Base-by-base conservation (phyloP, 2,113 vertebrate species). In the Sphyrna mokarran region DNA sequence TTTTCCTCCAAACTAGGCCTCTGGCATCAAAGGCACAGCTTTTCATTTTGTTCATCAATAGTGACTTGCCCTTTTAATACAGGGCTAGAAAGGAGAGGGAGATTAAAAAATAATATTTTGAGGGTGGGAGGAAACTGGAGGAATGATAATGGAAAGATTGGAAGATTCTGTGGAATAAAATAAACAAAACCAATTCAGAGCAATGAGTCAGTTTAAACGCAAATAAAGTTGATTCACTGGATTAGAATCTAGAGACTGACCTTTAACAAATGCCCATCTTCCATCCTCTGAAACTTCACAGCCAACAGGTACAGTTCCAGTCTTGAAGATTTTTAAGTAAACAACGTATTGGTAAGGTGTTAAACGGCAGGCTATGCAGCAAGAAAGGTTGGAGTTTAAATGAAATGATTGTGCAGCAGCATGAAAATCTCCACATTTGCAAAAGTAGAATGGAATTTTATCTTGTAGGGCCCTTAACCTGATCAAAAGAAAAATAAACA, bases 271-370 rank as follows among this genome's bases (percentile, higher is more conserved):
- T 0, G 48, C 0, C 97, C 97, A 97, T 0, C 83, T 40, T 0
- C 95, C 96, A 1, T 95, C 0, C 0, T 96, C 90, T 0, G 95
- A 40, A 54, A 97, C 58, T 16, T 96, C 80, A 0, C 96, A 96
- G 1, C 96, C 97, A 4, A 8, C 0, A 0, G 97, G 97, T 23
- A 96, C 96, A 0, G 97, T 96, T 94, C 97, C 97, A 0, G 97
- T 97, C 20, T 70, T 95, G 96, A 97, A 96, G 68, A 97, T 97
- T 96, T 96, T 97, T 16, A 97, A 96, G 96, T 97, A 97, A 48
- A 91, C 0, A 70, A 97, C 96, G 1, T 96, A 97, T 61, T 97
- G 96, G 0, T 4, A 0, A 0, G 97, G 96, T 0, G 95, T 96
- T 0, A 97, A 1, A 11, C 96, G 90, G 96, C 96, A 97, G 96